Evolutionary conservation across 1,140 invertebrate genomes (phyloP).

Genomic region (Hycleus cichorii): DNA sequence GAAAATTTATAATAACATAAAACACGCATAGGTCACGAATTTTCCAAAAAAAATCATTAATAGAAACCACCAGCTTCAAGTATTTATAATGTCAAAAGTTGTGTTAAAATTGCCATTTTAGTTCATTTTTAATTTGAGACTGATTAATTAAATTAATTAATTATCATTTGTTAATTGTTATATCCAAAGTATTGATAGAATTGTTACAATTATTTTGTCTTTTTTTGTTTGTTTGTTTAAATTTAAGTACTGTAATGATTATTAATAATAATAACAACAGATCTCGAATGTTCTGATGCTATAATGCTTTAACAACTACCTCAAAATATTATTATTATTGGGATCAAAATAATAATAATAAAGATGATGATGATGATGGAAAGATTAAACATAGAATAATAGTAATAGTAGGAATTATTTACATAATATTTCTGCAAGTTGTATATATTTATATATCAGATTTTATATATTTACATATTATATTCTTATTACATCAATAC

Average conservation of each 20-base stretch:
- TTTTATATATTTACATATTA: slow-evolving; percentile 29
- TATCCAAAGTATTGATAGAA: slow-evolving; percentile 26
- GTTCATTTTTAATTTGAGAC: slow-evolving; percentile 30
- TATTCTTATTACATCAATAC: slow-evolving; percentile 23
- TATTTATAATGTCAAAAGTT: slow-evolving; percentile 12
- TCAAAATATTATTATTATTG: slow-evolving; percentile 6
- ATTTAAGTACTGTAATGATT: not conserved
- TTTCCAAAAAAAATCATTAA: not conserved
- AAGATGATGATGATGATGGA: too few species aligned
- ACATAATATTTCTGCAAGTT: slow-evolving; percentile 22
- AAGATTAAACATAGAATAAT: too few species aligned
- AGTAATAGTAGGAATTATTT: slow-evolving; percentile 16
- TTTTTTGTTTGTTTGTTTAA: not conserved
- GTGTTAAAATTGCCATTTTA: slow-evolving; percentile 31
- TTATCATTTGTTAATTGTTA: slow-evolving; percentile 21
- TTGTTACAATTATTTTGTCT: slow-evolving; percentile 2
- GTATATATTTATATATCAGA: slow-evolving; percentile 26
- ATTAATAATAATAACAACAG: slow-evolving; percentile 5
- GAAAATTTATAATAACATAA: not conserved
- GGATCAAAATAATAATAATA: not conserved
- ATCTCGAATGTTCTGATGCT: slow-evolving; percentile 15
- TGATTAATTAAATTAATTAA: slow-evolving; percentile 22
- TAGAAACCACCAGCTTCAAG: not conserved
- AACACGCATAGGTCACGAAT: not conserved
- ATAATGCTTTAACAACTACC: slow-evolving; percentile 21